phyloP scores from a whole-genome alignment of 2,797 vertebrate genomes.

The Botia kubotai region DNA sequence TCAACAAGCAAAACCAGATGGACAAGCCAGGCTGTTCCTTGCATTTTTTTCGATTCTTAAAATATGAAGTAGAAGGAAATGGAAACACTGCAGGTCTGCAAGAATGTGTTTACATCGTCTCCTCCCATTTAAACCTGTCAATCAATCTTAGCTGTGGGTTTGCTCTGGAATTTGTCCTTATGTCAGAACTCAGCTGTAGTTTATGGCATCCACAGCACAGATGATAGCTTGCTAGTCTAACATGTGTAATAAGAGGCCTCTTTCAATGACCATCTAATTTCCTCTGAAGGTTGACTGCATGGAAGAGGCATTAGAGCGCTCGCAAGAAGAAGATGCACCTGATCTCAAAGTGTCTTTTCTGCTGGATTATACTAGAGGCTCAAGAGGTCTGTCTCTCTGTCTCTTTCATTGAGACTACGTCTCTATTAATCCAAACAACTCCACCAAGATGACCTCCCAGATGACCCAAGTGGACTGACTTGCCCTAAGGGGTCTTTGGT shows the following conservation, averaged over 20 bases:
- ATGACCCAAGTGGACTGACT: neutral
- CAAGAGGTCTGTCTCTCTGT: constrained; percentile 80
- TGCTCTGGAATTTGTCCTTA: neutral
- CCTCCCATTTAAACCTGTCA: neutral
- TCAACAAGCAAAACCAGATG: constrained; percentile 7
- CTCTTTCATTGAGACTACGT: neutral
- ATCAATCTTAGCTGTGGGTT: neutral
- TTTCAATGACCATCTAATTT: constrained; percentile 11
- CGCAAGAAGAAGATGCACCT: constrained; percentile 69
- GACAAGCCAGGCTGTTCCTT: neutral
- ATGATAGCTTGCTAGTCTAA: neutral
- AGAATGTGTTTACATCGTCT: neutral
- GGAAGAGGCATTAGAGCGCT: constrained; percentile 84
- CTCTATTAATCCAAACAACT: neutral
- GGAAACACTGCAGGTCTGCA: neutral
- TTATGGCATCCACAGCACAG: neutral
- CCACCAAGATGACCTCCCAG: neutral
- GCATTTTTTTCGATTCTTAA: neutral
- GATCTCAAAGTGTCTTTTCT: constrained; percentile 89
- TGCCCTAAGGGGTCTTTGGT: neutral
- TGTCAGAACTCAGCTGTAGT: neutral
- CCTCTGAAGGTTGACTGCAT: constrained; percentile 88
- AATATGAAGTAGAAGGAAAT: neutral
- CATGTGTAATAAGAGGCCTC: neutral
- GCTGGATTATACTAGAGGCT: constrained; percentile 93